Evolutionary conservation across 2,113 vertebrate species (phyloP), one percentile per base, ranked within the genome.

Genomic region (Lagopus muta): DNA sequence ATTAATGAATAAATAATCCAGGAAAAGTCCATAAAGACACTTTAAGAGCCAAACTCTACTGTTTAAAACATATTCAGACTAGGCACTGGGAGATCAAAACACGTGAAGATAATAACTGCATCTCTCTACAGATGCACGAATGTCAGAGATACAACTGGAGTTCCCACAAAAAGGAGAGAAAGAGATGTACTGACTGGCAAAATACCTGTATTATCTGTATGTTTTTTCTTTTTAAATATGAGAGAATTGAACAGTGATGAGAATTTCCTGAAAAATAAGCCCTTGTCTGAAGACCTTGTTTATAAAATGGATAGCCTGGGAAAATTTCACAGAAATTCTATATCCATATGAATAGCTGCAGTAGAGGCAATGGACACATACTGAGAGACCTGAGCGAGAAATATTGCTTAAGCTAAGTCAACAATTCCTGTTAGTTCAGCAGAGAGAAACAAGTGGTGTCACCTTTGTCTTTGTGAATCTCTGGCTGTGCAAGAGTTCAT

Each of bases 371-470:
- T 11, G 45, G 54, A 32, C n/a, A 79, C 25, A 79, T 32, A 92
- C 75, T 66, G 84, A 82, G 61, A 75, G 70, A 94, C n/a, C 43
- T 2, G 0, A 88, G 43, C 71, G 74, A 94, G 90, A 95, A 95
- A 93, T 87, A 67, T 79, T 97, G 66, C 81, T 87, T 90, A 71
- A 79, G 61, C 65, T 94, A 60, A 38, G 43, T 32, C 42, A 87
- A 86, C 67, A 95, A 48, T 66, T 95, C 81, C 90, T 93, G 64
- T 66, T 64, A 65, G 13, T 76, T 73, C 72, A 87, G 27, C 30
- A 40, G 92, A 82, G 76, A 50, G 36, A 92, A 92, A 60, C 18
- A 70, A 69, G 27, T 8, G 36, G 21, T 1, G 1, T 45, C 48
- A 64, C 34, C 11, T 88, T 90, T 30, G 25, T 61, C 45, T 67